Conservation (phyloP, 2,888 invertebrate genomes). For the Schizaphis graminum region DNA sequence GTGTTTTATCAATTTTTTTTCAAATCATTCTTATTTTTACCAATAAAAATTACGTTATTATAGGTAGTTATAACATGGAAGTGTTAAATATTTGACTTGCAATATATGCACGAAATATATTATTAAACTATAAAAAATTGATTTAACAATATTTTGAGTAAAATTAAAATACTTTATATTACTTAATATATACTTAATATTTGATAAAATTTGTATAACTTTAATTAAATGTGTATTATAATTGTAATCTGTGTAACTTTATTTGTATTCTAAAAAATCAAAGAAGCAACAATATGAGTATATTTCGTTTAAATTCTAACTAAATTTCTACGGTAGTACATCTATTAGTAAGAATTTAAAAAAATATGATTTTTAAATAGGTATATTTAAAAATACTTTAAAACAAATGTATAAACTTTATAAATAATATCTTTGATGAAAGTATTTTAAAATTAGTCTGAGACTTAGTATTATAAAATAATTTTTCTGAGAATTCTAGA, state of each 20-base stretch:
- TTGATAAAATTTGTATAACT: not conserved
- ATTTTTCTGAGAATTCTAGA: not conserved
- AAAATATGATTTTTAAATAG: not conserved
- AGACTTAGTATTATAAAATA: not conserved
- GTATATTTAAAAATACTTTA: not conserved
- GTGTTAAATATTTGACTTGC: not conserved
- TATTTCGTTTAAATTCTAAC: not conserved
- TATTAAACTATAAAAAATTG: not conserved
- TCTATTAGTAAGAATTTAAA: not conserved
- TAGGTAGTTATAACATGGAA: not conserved
- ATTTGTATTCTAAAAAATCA: not conserved
- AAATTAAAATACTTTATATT: not conserved
- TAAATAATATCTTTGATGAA: not conserved
- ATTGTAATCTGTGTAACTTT: not conserved
- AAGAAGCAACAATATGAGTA: not conserved
- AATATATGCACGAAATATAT: not conserved
- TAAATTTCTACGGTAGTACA: not conserved
- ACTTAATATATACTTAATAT: too few species aligned
- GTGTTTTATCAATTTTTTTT: not conserved
- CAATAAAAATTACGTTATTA: not conserved
- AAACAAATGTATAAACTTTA: not conserved
- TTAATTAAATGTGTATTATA: not conserved
- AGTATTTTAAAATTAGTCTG: not conserved
- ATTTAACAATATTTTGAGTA: not conserved
- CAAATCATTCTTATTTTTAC: not conserved